Percentiles rank a stretch among this genome's conserved stretches.
phyloP scores from a whole-genome alignment of 2,797 vertebrate species.

The Xiphorhynchus erythropygius region DNA sequence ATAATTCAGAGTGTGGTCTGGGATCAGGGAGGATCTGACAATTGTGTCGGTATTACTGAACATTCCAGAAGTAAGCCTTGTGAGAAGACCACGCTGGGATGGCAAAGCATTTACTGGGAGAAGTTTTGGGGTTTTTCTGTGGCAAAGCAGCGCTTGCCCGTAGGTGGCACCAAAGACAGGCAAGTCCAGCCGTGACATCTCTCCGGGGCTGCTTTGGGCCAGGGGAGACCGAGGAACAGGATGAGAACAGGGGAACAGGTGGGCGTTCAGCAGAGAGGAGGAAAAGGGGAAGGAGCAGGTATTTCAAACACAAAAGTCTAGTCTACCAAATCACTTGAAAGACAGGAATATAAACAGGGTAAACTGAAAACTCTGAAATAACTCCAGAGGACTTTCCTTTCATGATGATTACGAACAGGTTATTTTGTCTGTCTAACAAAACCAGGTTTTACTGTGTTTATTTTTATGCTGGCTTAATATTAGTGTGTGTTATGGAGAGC shows the following conservation, averaged over 20 bases:
- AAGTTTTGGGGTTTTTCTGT: neutral
- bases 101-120: accelerated
- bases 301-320: neutral
- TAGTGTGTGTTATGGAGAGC: neutral
- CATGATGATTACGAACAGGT: neutral
- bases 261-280: neutral
- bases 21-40: neutral
- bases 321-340: neutral
- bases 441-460: neutral
- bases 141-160: neutral
- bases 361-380: neutral
- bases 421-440: neutral
- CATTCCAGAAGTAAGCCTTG: neutral
- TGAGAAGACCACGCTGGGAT: neutral
- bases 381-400: neutral
- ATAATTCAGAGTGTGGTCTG: neutral
- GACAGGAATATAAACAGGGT: neutral
- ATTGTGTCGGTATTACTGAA: neutral
- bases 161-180: conserved; percentile 69
- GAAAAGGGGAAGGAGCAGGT: neutral
- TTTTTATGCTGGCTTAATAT: neutral
- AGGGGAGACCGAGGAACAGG: neutral
- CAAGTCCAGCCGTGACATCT: neutral
- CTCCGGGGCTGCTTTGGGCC: accelerated
- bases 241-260: neutral